Percentiles rank a stretch among this genome's conserved stretches.
Evolutionary conservation across 2,888 invertebrate species (phyloP).

Genomic region (Camptogramma bilineatum): DNA sequence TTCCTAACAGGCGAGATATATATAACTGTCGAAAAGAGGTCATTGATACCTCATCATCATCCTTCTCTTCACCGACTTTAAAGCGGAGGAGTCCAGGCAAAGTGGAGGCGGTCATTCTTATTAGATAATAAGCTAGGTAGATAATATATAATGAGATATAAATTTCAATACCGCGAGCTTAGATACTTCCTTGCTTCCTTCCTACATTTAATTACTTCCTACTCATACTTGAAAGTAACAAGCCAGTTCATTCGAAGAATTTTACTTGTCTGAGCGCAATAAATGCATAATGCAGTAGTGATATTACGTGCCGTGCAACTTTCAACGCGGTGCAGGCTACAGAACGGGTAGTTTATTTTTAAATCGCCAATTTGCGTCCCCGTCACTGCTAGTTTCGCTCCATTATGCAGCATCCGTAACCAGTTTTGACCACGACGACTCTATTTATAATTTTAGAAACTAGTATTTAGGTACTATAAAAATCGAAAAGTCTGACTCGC

Average conservation of each 20-base stretch:
- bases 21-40: conserved; percentile 19
- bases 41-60: conserved; percentile 15
- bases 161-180: background rate
- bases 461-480: background rate
- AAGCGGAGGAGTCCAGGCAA: too few relatives aligned
- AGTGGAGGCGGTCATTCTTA: too few relatives aligned
- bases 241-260: background rate
- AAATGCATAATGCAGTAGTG: conserved; percentile 17
- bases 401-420: conserved; percentile 14
- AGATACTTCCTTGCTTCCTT: background rate
- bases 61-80: conserved; percentile 13
- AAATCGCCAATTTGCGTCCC: conserved; percentile 22
- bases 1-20: conserved; percentile 4
- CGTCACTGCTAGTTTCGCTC: conserved; percentile 9
- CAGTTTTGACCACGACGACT: background rate
- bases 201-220: background rate
- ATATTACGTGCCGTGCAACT: conserved; percentile 9
- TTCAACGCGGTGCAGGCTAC: conserved; percentile 22
- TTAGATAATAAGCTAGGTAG: too few relatives aligned
- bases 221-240: background rate
- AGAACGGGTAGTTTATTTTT: conserved; percentile 30
- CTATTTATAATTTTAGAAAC: background rate
- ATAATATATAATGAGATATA: background rate
- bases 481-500: too few relatives aligned
- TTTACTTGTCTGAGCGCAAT: background rate